A percentile compares a stretch with the other conserved stretches of the same genome.
Evolutionary conservation across 1,140 invertebrate genomes (phyloP).

Genomic region (Caerostris darwini): DNA sequence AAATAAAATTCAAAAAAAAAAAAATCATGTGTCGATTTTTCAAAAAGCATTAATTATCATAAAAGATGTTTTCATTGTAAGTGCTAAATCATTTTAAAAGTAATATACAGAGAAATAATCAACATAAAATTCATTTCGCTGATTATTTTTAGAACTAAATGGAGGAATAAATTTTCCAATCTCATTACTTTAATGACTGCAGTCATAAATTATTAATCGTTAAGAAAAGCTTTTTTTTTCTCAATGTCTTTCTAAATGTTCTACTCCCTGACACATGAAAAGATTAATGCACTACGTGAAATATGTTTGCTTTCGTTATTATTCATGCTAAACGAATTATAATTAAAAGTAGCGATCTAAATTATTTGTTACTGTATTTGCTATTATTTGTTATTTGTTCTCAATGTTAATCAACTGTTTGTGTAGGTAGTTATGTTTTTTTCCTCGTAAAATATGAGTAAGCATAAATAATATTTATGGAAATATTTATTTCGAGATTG

Average conservation of each 20-base stretch:
- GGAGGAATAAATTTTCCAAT: slow-evolving; percentile 12
- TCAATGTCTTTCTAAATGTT: background rate
- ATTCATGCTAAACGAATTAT: background rate
- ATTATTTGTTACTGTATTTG: too few relatives aligned
- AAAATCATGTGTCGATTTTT: too few relatives aligned
- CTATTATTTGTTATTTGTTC: too few relatives aligned
- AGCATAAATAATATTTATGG: too few relatives aligned
- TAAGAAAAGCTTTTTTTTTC: background rate
- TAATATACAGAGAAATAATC: background rate
- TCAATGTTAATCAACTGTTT: too few relatives aligned
- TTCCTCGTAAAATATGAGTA: too few relatives aligned
- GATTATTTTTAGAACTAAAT: slow-evolving; percentile 15
- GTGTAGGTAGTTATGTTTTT: too few relatives aligned
- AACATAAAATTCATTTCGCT: slow-evolving; percentile 1
- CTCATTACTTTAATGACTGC: slow-evolving; percentile 37
- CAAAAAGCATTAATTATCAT: background rate
- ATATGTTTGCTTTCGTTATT: background rate
- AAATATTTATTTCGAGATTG: too few relatives aligned
- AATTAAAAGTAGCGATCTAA: background rate
- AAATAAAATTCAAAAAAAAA: too few relatives aligned
- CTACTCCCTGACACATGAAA: background rate
- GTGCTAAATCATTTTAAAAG: background rate
- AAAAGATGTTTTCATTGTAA: background rate
- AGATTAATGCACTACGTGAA: background rate
- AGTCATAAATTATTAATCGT: slow-evolving; percentile 28